These are phyloP conservation scores for Lasioglossum calceatum DNA, from an alignment of 2,888 invertebrate species.

Conservation along the genomic window DNA sequence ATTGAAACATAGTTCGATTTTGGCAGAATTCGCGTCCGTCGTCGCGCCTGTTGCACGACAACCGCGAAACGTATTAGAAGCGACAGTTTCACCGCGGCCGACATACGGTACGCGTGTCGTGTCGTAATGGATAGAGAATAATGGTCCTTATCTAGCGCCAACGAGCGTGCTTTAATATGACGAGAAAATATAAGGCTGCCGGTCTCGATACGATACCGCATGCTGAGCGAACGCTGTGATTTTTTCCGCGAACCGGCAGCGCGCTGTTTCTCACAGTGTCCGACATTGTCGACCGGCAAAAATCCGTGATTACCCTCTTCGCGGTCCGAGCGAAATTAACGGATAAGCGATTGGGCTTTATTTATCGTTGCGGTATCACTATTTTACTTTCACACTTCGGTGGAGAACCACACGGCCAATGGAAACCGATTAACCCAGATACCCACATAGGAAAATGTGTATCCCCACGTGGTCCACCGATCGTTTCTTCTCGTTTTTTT, in stretches of 20 bases:
- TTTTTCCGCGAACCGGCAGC: not conserved
- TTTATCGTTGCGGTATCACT: constrained; percentile 63
- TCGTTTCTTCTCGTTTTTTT: not conserved
- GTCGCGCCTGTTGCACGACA: not conserved
- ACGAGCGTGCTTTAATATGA: constrained; percentile 73
- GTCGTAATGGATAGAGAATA: constrained; percentile 72
- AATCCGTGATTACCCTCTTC: constrained; percentile 62
- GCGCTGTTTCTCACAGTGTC: constrained; percentile 14
- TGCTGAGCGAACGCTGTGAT: constrained; percentile 57
- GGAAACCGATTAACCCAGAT: constrained; percentile 64
- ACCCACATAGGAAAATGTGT: constrained; percentile 50
- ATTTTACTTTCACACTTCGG: constrained; percentile 69
- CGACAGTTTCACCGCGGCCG: constrained; percentile 37
- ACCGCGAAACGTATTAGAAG: constrained; percentile 35
- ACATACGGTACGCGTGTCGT: constrained; percentile 65
- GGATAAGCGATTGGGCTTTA: constrained; percentile 60
- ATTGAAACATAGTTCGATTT: not conserved
- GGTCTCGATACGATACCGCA: constrained; percentile 66
- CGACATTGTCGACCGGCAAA: constrained; percentile 45
- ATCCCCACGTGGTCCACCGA: not conserved
- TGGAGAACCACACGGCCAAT: constrained; percentile 41
- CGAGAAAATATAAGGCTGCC: constrained; percentile 76
- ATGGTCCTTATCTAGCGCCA: constrained; percentile 67
- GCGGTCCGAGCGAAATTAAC: constrained; percentile 59
- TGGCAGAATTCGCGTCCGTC: not conserved